These are phyloP conservation scores for Alcedo atthis DNA, from an alignment of 2,797 vertebrate species.

Conservation along the genomic window DNA sequence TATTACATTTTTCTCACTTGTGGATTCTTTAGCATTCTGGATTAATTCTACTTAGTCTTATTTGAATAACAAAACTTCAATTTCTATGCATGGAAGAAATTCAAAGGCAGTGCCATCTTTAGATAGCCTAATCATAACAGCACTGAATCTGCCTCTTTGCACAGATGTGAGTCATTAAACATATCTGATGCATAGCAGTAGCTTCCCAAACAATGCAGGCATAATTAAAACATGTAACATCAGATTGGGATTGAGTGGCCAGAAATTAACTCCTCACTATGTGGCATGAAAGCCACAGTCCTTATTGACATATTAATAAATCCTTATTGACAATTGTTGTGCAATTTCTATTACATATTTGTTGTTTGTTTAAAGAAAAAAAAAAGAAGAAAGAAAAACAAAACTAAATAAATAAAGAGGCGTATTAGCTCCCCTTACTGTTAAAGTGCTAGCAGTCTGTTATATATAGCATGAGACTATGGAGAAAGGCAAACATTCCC, in stretches of 20 bases:
- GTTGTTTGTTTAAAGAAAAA: background rate
- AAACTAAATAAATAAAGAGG: no score
- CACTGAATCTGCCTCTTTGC: background rate
- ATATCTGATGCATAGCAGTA: background rate
- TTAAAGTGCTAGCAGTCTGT: rapidly evolving
- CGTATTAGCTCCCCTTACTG: background rate
- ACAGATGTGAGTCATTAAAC: background rate
- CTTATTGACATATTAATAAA: background rate
- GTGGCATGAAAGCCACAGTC: background rate
- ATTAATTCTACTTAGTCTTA: background rate
- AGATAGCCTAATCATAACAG: background rate
- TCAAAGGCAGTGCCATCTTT: background rate
- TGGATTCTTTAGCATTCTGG: background rate
- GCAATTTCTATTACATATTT: background rate
- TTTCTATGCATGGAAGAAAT: background rate
- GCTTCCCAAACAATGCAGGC: background rate
- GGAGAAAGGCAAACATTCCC: background rate
- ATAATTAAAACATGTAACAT: background rate
- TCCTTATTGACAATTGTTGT: background rate
- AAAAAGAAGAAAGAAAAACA: background rate
- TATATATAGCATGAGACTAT: background rate
- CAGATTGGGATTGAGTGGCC: background rate
- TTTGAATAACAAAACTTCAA: background rate
- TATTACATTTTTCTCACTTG: background rate
- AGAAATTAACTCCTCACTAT: background rate